Percentiles rank a stretch among this genome's conserved stretches.
Evolutionary conservation across 2,888 invertebrate genomes (phyloP).

Genomic region (Parapristionchus giblindavisi): DNA sequence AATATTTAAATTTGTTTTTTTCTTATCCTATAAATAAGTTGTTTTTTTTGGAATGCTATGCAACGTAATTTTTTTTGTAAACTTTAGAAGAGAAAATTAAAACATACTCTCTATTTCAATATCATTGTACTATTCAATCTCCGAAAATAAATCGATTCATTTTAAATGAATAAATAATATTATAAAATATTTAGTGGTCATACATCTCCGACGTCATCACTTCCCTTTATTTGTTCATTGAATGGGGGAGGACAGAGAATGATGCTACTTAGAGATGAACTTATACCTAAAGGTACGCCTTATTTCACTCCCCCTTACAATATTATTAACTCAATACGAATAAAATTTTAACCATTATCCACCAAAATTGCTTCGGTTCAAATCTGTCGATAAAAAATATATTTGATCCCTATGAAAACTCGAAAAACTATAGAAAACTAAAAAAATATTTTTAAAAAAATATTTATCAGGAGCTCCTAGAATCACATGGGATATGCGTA

Average conservation of each 20-base stretch:
- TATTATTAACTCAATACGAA: not conserved
- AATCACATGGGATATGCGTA: constrained; percentile 42
- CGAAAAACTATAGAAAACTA: not conserved
- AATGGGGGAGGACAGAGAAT: constrained; percentile 9
- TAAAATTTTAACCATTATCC: not conserved
- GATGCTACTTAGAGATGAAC: constrained; percentile 18
- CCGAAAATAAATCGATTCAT: not conserved
- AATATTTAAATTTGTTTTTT: not conserved
- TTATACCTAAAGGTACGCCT: constrained; percentile 30
- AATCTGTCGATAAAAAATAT: too few species aligned
- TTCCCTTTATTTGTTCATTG: constrained; percentile 28
- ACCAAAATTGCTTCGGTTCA: too few species aligned
- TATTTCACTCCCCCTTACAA: not conserved
- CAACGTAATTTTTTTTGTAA: too few species aligned
- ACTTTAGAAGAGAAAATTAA: too few species aligned
- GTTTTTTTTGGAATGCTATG: not conserved
- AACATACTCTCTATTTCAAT: too few species aligned
- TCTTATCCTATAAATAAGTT: not conserved
- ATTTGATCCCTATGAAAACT: too few species aligned
- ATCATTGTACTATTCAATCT: not conserved
- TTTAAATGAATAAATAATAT: not conserved
- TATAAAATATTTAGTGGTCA: constrained; percentile 22
- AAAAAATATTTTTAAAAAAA: not conserved
- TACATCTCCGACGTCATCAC: constrained; percentile 13
- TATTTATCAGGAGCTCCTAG: constrained; percentile 46